A percentile compares a stretch with the other conserved stretches of the same genome.
These are phyloP conservation scores for Mormyrus proboscirostris DNA, from an alignment of 2,797 vertebrate genomes.

Conservation along the genomic window DNA sequence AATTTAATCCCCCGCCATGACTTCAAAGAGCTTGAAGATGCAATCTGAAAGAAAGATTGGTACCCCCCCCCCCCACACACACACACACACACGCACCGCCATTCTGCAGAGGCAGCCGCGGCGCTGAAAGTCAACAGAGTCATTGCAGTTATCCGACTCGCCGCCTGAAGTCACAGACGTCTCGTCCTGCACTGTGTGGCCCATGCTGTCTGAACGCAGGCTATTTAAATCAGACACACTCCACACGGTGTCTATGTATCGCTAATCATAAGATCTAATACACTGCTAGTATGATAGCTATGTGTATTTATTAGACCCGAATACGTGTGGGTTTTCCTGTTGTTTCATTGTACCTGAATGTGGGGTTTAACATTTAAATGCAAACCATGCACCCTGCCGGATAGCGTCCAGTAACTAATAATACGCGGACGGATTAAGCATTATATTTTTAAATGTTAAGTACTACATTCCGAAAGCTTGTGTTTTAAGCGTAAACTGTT, in stretches of 20 bases:
- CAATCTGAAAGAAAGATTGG: not conserved
- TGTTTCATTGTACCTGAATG: not conserved
- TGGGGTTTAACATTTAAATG: not conserved
- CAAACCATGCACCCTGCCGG: not conserved
- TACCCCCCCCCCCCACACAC: not conserved
- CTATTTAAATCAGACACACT: not conserved
- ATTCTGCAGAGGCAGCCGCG: not conserved
- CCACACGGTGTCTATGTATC: not conserved
- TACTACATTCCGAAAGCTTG: not conserved
- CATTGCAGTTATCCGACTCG: not conserved
- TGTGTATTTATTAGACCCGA: not conserved
- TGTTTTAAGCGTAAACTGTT: not conserved
- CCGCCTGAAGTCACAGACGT: not conserved
- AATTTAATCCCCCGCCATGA: slow-evolving; percentile 9
- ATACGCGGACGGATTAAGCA: not conserved
- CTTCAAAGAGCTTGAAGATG: slow-evolving; percentile 22
- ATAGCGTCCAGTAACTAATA: not conserved
- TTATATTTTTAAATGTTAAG: not conserved
- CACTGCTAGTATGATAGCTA: not conserved
- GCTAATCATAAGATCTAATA: not conserved
- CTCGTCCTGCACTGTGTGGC: not conserved
- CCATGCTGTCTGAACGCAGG: not conserved
- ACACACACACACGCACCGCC: not conserved
- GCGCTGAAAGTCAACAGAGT: slow-evolving; percentile 1
- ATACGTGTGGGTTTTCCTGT: not conserved